A percentile compares a stretch with the other conserved stretches of the same genome.
Conservation (phyloP, 1,140 invertebrate species). For the Akabosia matsudoensis region DNA sequence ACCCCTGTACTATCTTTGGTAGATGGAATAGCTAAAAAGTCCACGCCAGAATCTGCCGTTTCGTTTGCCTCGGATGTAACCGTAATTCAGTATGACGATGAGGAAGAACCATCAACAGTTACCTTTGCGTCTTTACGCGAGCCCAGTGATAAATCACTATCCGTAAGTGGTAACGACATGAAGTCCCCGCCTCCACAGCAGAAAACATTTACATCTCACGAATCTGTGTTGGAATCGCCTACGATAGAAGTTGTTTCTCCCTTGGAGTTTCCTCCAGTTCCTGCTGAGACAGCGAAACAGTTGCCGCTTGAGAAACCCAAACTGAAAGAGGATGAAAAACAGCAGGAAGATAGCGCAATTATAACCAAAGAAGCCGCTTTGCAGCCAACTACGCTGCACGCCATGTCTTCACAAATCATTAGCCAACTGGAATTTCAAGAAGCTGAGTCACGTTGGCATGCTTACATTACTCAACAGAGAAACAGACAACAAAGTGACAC, state of each 20-base stretch:
- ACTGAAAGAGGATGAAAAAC: neutral
- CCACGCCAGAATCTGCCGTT: conserved; percentile 2
- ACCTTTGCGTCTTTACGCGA: conserved; percentile 25
- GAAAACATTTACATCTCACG: neutral
- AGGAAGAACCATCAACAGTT: conserved; percentile 17
- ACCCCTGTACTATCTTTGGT: neutral
- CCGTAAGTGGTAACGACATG: neutral
- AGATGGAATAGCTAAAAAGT: neutral
- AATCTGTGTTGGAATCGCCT: neutral
- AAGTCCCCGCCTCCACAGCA: neutral
- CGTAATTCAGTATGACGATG: conserved; percentile 27
- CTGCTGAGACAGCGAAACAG: neutral
- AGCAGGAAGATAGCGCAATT: neutral
- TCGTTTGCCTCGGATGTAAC: conserved; percentile 33
- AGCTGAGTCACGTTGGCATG: conserved; percentile 30
- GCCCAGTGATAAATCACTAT: neutral
- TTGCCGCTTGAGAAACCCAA: neutral
- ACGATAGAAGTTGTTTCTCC: neutral
- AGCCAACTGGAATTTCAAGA: conserved; percentile 28
- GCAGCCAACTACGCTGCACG: neutral
- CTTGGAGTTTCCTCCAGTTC: neutral
- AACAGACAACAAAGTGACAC: neutral
- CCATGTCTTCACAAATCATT: conserved; percentile 19
- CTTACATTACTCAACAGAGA: conserved; percentile 25
- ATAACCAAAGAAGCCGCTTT: neutral